Evolutionary conservation across 1,140 invertebrate genomes (phyloP), one percentile per base, ranked within the genome.

Genomic region (Bombyx mandarina): DNA sequence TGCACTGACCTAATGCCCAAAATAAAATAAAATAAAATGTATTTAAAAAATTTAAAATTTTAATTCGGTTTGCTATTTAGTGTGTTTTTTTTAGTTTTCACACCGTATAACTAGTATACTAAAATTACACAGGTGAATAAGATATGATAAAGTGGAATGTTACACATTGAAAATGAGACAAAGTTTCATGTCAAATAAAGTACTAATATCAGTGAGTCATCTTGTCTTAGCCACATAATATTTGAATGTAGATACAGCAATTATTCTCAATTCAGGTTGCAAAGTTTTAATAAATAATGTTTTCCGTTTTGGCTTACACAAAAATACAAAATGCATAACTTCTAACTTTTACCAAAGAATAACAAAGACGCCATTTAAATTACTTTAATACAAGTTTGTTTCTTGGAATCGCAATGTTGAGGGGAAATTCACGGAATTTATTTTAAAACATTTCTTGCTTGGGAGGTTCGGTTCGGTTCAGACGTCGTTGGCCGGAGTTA

Each of bases 341-440:
- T 67, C 54, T 65, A 69, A 73, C 69, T 71, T 62, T 43, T 48
- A 53, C 26, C 67, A 66, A 69, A 73, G 69, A 73, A 70, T 69
- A 77, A 74, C 69, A 75, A 76, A 74, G 70, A 71, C 60, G 65
- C 65, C 62, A 71, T 74, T 73, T 69, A 73, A 75, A 77, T 77
- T 75, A 73, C 66, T 77, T 77, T 75, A 73, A 69, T 71, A 73
- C 67, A 74, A 77, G 66, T 77, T 77, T 79, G 71, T 75, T 77
- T 71, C 71, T 71, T 70, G 67, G 69, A 78, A 77, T 78, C 62
- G 62, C 65, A 67, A 73, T 65, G 69, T 70, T 73, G 65, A 73
- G 66, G 67, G 72, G 66, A 67, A 72, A 79, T 79, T 77, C 81
- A 78, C 66, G 77, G 76, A 83, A 82, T 86, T 75, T 72, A 67